Conservation (phyloP, 1,140 invertebrate species). For the Sycophaga agraensis region DNA sequence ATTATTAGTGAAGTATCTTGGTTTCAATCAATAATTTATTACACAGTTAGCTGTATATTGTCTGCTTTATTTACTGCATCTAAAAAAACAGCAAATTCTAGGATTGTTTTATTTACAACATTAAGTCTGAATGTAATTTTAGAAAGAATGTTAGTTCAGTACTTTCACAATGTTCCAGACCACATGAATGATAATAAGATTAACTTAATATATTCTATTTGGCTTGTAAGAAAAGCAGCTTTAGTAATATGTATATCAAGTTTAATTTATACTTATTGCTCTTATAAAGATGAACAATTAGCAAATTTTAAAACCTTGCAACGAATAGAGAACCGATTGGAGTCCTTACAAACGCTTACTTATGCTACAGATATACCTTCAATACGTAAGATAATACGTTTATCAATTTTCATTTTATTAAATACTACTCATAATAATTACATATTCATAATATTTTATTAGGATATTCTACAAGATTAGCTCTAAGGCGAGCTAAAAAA, state of each 20-base stretch:
- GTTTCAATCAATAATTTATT: slow-evolving; percentile 64
- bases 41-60: slow-evolving; percentile 55
- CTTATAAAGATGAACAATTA: slow-evolving; percentile 39
- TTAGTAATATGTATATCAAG: slow-evolving; percentile 37
- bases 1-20: slow-evolving; percentile 62
- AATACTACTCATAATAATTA: neutral
- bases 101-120: slow-evolving; percentile 60
- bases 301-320: slow-evolving; percentile 42
- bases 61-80: slow-evolving; percentile 61
- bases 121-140: slow-evolving; percentile 52
- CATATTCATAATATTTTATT: slow-evolving; percentile 10
- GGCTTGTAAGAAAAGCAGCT: slow-evolving; percentile 43
- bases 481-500: slow-evolving; percentile 32
- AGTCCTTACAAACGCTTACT: slow-evolving; percentile 34
- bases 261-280: slow-evolving; percentile 43
- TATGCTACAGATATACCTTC: slow-evolving; percentile 16
- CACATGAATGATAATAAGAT: slow-evolving; percentile 39
- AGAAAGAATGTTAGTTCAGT: slow-evolving; percentile 48
- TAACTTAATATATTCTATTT: slow-evolving; percentile 38
- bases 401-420: neutral
- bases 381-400: slow-evolving; percentile 15
- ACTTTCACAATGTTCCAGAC: slow-evolving; percentile 36
- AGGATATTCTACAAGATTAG: slow-evolving; percentile 37
- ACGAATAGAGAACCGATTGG: slow-evolving; percentile 43
- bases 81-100: slow-evolving; percentile 54